Conservation (phyloP, 2,113 vertebrate genomes). For the Dendrocopos noguchii region DNA sequence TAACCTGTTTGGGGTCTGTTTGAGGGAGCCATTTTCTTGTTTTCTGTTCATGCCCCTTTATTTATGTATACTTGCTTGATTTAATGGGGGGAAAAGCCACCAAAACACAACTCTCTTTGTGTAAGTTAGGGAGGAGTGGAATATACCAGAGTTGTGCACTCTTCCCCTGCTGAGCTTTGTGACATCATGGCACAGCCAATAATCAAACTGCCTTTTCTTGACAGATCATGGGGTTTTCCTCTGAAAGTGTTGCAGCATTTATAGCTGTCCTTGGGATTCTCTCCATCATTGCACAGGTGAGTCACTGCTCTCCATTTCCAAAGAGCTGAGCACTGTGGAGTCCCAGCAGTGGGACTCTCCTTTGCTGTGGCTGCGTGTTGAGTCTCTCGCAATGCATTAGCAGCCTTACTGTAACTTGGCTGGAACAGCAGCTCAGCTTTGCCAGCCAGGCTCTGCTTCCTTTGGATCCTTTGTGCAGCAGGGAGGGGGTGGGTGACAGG, state of each 20-base stretch:
- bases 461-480: not conserved
- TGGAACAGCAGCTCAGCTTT: not conserved
- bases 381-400: not conserved
- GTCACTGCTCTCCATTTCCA: not conserved
- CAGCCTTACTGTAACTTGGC: not conserved
- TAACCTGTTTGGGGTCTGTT: not conserved
- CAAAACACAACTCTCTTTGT: no score
- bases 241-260: constrained; percentile 88
- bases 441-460: not conserved
- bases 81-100: not conserved
- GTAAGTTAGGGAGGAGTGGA: not conserved
- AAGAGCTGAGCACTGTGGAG: not conserved
- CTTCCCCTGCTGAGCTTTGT: not conserved
- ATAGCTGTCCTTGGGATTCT: constrained; percentile 90
- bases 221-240: constrained; percentile 90
- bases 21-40: not conserved
- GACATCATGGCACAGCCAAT: not conserved
- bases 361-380: not conserved
- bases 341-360: not conserved
- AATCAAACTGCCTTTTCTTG: constrained; percentile 1
- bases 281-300: constrained; percentile 89
- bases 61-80: not conserved
- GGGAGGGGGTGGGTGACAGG: not conserved
- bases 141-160: not conserved
- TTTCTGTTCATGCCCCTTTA: not conserved